Conservation (phyloP, 1,140 invertebrate species). For the Neodiprion virginianus region DNA sequence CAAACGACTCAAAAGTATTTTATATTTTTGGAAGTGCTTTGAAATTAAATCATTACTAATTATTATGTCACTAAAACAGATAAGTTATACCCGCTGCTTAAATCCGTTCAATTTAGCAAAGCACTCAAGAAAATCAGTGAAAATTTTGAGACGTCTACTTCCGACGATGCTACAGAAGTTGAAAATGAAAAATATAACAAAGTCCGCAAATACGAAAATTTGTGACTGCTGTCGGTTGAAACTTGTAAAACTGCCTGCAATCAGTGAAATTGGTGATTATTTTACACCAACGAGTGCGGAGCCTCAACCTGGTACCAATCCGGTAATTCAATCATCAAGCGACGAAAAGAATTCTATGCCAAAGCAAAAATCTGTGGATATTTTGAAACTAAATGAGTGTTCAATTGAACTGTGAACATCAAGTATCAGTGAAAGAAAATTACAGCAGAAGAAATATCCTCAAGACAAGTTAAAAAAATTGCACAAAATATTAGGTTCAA, state of each 20-base stretch:
- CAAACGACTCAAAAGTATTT: too few species aligned
- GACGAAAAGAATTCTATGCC: neutral
- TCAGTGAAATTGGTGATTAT: neutral
- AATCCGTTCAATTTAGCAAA: neutral
- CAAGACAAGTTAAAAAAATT: too few species aligned
- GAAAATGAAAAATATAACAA: neutral
- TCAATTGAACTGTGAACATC: neutral
- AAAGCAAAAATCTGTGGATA: neutral
- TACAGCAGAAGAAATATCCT: neutral
- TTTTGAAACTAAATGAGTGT: neutral
- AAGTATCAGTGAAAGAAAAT: neutral
- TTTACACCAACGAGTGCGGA: neutral
- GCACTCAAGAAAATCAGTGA: neutral
- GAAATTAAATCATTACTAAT: neutral
- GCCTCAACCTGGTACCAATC: neutral
- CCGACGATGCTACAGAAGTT: neutral
- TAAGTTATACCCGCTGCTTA: neutral
- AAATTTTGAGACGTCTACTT: neutral
- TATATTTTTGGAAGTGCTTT: too few species aligned
- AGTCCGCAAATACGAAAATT: neutral
- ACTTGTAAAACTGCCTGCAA: neutral
- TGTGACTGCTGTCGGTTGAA: neutral
- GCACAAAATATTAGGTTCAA: neutral
- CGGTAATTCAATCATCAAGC: neutral
- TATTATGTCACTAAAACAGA: too few species aligned